These are phyloP conservation scores for Aselliscus stoliczkanus DNA, from an alignment of 2,797 vertebrate genomes.

Conservation along the genomic window DNA sequence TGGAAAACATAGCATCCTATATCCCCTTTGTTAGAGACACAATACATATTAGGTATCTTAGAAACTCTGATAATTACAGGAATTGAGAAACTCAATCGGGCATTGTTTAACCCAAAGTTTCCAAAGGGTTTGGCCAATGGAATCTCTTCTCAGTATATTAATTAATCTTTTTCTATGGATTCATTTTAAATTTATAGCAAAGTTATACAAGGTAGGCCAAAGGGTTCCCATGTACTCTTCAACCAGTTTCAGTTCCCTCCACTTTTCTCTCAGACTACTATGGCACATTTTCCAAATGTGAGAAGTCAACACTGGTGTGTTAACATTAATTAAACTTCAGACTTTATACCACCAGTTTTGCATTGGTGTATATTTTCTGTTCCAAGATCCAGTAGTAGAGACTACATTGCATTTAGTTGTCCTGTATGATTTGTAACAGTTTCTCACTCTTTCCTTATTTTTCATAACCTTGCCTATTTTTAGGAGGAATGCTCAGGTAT, in stretches of 20 bases:
- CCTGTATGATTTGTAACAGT: not conserved
- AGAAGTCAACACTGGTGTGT: not conserved
- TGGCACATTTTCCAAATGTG: not conserved
- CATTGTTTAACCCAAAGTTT: not conserved
- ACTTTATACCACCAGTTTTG: not conserved
- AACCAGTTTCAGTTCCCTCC: not conserved
- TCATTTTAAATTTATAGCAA: not conserved
- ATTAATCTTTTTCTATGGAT: not conserved
- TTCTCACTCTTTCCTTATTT: not conserved
- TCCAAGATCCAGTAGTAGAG: not conserved
- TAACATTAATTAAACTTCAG: not conserved
- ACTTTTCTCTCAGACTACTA: not conserved
- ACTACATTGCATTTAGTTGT: not conserved
- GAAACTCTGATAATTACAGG: not conserved
- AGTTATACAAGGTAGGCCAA: not conserved
- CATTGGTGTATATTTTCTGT: not conserved
- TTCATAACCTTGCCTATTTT: conserved; percentile 24
- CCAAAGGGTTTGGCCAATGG: not conserved
- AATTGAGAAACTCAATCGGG: not conserved
- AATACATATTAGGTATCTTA: not conserved
- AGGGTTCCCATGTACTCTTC: not conserved
- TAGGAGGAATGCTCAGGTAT: not conserved
- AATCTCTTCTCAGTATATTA: not conserved
- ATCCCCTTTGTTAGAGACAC: not conserved
- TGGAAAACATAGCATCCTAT: not conserved